Evolutionary conservation across 2,888 invertebrate genomes (phyloP).

Genomic region (Gasteruption jaculator): DNA sequence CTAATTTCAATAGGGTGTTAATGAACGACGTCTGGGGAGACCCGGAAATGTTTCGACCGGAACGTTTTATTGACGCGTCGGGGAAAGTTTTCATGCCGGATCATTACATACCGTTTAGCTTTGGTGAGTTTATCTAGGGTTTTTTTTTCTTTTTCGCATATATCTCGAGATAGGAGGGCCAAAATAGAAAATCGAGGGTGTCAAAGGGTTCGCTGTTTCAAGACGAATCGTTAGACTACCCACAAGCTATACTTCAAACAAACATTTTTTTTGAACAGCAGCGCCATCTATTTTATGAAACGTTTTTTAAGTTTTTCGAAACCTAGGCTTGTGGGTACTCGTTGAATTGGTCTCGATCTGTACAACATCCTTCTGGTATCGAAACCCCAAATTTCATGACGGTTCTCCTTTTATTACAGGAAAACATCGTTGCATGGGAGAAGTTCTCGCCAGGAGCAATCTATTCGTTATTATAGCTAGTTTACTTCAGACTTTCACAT

Average conservation of each 20-base stretch:
- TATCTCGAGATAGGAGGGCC: too few relatives aligned
- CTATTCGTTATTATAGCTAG: slow-evolving; percentile 72
- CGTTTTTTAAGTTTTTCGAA: not conserved
- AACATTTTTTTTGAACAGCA: too few relatives aligned
- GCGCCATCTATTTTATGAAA: not conserved
- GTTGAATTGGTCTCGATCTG: too few relatives aligned
- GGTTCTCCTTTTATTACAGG: slow-evolving; percentile 39
- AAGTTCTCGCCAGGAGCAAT: slow-evolving; percentile 72
- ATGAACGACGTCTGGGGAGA: slow-evolving; percentile 68
- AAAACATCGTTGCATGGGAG: slow-evolving; percentile 79
- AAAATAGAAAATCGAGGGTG: too few relatives aligned
- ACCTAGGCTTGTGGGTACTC: too few relatives aligned
- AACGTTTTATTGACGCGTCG: slow-evolving; percentile 65
- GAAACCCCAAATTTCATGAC: slow-evolving; percentile 1
- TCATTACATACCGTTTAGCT: slow-evolving; percentile 72
- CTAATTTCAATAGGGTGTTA: slow-evolving; percentile 69
- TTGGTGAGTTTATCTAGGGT: slow-evolving; percentile 52
- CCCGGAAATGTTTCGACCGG: slow-evolving; percentile 70
- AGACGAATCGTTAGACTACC: too few relatives aligned
- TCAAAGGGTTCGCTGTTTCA: too few relatives aligned
- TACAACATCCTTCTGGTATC: too few relatives aligned
- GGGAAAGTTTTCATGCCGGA: slow-evolving; percentile 61
- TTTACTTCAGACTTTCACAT: slow-evolving; percentile 69
- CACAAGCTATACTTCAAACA: too few relatives aligned
- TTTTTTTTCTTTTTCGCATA: not conserved